Conservation (phyloP, 2,797 vertebrate species). For the Hydrolagus colliei region DNA sequence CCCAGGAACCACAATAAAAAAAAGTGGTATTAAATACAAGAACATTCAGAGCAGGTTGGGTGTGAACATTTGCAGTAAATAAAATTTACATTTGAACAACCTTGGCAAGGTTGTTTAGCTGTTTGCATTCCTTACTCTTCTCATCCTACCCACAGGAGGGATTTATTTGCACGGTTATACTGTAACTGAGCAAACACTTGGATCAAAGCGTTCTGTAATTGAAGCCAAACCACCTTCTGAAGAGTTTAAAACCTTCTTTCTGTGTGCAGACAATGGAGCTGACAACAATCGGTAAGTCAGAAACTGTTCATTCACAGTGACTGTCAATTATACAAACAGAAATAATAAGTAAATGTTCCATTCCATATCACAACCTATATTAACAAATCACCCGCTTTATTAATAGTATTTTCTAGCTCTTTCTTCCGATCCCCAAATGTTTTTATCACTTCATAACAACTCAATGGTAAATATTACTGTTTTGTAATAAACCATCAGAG, state of each 20-base stretch:
- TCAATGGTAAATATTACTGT: background rate
- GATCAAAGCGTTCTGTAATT: slow-evolving; percentile 71
- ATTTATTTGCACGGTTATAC: slow-evolving; percentile 82
- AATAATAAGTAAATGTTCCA: background rate
- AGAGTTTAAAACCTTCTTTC: slow-evolving; percentile 80
- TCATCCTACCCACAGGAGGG: slow-evolving; percentile 57
- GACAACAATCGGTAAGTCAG: slow-evolving; percentile 76
- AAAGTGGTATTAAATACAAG: too few species aligned
- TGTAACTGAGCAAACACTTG: slow-evolving; percentile 69
- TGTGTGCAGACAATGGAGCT: slow-evolving; percentile 73
- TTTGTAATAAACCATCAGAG: background rate
- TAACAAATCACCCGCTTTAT: background rate
- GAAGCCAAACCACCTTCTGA: slow-evolving; percentile 79
- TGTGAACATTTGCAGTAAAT: too few species aligned
- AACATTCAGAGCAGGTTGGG: too few species aligned
- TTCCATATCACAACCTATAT: background rate
- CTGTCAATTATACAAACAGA: too few species aligned
- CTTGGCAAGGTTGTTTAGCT: background rate
- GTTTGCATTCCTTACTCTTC: background rate
- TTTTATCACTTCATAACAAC: background rate
- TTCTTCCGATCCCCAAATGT: background rate
- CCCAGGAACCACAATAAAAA: too few species aligned
- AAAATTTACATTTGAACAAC: too few species aligned
- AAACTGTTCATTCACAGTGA: too few species aligned
- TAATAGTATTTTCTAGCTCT: background rate